These are phyloP conservation scores for Tipula vernalis DNA, from an alignment of 2,888 invertebrate species.

Conservation along the genomic window DNA sequence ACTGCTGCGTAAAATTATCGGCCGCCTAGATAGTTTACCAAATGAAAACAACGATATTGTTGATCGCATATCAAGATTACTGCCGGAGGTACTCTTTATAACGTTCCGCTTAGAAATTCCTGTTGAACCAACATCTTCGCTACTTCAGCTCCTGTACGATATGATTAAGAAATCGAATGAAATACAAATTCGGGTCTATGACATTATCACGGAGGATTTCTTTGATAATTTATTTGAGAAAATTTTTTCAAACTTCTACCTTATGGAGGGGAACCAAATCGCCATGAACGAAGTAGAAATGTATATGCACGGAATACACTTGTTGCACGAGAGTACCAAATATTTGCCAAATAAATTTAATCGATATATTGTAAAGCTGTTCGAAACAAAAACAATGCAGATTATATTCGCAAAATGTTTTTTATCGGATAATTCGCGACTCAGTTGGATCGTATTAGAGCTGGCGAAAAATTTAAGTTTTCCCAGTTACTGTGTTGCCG, in stretches of 20 bases:
- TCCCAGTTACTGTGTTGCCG: slow-evolving; percentile 20
- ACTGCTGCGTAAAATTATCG: background rate
- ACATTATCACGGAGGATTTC: background rate
- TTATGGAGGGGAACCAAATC: slow-evolving; percentile 11
- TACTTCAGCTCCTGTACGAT: background rate
- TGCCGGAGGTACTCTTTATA: slow-evolving; percentile 24
- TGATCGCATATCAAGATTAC: slow-evolving; percentile 22
- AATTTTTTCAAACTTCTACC: slow-evolving; percentile 14
- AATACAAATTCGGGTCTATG: background rate
- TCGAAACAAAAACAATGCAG: slow-evolving; percentile 27
- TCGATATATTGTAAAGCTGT: slow-evolving; percentile 19
- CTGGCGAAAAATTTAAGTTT: slow-evolving; percentile 31
- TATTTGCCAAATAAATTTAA: slow-evolving; percentile 32
- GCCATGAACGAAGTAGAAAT: slow-evolving; percentile 26
- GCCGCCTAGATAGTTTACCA: background rate
- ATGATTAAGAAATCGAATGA: slow-evolving; percentile 4
- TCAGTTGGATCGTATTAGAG: slow-evolving; percentile 28
- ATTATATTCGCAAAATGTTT: slow-evolving; percentile 29
- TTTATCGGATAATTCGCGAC: slow-evolving; percentile 24
- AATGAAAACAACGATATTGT: slow-evolving; percentile 13
- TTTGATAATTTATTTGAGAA: slow-evolving; percentile 23
- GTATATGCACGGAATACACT: slow-evolving; percentile 25
- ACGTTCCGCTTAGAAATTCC: slow-evolving; percentile 26
- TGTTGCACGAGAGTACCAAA: slow-evolving; percentile 29
- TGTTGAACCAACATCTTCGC: slow-evolving; percentile 7